These are phyloP conservation scores for Manis pentadactyla DNA, from an alignment of 2,797 vertebrate species.

Conservation along the genomic window DNA sequence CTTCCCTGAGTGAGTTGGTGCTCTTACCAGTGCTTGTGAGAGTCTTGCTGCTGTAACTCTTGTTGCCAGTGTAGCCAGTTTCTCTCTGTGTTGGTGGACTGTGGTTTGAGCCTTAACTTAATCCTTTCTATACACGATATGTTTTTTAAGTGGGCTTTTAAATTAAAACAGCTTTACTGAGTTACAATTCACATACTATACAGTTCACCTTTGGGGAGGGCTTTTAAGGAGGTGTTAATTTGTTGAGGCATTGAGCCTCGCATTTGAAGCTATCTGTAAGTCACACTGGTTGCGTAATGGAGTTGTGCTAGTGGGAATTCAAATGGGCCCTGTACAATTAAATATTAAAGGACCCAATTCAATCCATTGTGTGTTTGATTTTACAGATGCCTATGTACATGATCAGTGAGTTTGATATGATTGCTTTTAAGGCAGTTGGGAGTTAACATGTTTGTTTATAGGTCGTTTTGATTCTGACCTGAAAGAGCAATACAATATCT, in stretches of 20 bases:
- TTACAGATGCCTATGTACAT: background rate
- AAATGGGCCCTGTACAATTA: background rate
- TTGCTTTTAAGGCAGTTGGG: background rate
- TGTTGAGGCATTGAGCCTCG: background rate
- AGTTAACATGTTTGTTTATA: background rate
- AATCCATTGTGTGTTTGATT: background rate
- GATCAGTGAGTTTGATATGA: background rate
- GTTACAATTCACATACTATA: background rate
- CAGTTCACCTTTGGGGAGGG: background rate
- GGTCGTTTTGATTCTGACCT: constrained; percentile 49
- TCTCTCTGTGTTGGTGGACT: background rate
- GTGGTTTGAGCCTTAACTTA: background rate
- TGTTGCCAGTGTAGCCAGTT: background rate
- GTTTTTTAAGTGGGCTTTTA: constrained; percentile 1
- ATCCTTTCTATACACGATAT: background rate
- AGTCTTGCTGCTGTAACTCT: background rate
- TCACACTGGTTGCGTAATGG: background rate
- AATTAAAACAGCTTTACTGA: constrained; percentile 5
- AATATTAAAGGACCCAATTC: background rate
- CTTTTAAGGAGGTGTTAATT: background rate
- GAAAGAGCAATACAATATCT: background rate
- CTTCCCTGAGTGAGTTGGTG: background rate
- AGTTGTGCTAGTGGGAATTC: background rate
- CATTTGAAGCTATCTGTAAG: background rate
- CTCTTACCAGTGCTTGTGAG: background rate